Conservation (phyloP, 1,140 invertebrate genomes). For the Theocolax elegans region DNA sequence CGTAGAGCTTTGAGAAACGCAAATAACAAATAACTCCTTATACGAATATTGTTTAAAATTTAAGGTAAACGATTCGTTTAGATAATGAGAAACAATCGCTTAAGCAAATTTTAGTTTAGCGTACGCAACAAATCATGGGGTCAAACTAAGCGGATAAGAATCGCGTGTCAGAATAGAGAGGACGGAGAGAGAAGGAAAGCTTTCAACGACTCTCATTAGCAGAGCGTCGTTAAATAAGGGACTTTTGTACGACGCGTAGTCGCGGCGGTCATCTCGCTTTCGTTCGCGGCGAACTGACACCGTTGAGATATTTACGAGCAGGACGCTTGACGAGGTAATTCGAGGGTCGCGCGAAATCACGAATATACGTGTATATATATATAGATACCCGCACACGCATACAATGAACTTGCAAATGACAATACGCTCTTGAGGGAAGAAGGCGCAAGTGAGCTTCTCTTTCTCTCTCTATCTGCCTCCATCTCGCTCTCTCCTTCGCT, state of each 20-base stretch:
- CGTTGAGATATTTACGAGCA: conserved; percentile 30
- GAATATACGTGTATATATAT: too few relatives aligned
- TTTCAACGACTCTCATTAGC: conserved; percentile 26
- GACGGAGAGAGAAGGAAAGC: background rate
- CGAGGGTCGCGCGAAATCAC: conserved; percentile 3
- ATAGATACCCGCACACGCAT: background rate
- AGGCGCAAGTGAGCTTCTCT: background rate
- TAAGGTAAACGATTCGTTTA: too few relatives aligned
- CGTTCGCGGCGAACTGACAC: conserved; percentile 8
- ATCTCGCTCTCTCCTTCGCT: background rate
- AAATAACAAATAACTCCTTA: too few relatives aligned
- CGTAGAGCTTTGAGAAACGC: too few relatives aligned
- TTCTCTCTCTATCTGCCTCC: too few relatives aligned
- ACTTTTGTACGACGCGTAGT: background rate
- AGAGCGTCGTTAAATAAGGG: conserved; percentile 5
- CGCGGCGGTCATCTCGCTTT: background rate
- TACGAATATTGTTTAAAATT: too few relatives aligned
- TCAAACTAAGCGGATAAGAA: too few relatives aligned
- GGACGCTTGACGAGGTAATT: conserved; percentile 14
- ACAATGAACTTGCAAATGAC: conserved; percentile 1
- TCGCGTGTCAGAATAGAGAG: background rate
- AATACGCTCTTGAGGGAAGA: too few relatives aligned
- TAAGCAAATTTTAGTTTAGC: too few relatives aligned
- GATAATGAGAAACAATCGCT: too few relatives aligned
- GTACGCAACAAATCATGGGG: too few relatives aligned